Evolutionary conservation across 2,888 invertebrate genomes (phyloP), one percentile per base, ranked within the genome.

Genomic region (Dromius quadrimaculatus): DNA sequence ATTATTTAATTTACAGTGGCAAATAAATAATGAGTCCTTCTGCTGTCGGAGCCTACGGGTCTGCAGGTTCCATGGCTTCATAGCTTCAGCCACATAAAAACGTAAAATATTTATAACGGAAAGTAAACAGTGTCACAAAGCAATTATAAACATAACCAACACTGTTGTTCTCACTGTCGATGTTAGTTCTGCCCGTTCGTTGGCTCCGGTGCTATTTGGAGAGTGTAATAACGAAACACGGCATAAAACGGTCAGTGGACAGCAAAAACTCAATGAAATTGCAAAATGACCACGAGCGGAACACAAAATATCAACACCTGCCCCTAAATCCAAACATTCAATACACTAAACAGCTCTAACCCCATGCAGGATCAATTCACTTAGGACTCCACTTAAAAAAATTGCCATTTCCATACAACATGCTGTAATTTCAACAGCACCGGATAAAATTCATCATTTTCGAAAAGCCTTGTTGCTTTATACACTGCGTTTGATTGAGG

Each of bases 131-230:
- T 11, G 54, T 54, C 54, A 66, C 66, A 66, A 64, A 47, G 66
- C 66, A 66, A 66, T 66, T 66, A 66, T 66, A 66, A 66, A 66
- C 66, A 66, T 64, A 64, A 64, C 64, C 64, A 20, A 11, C 9
- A 59, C 19, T 59, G 17, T 15, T 57, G 50, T 36, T 20, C 17
- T 15, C 19, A 20, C 34, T 36, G 47, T 19, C 11, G 36, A 15
- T 32, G 57, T 34, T 59, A 36, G 57, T 59, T 59, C 34, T 34
- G 20, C 13, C 11, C 17, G 57, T 11, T 57, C 32, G 57, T 3
- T 57, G 9, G 4, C n/a, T n/a, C 38, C 13, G 38, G n/a, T 38
- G 38, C 38, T n/a, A 59, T 34, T 36, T 36, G n/a, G 36, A 36
- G 36, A n/a, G 59, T 36, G 19, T 19, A 36, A 36, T 34, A 20